Conservation (phyloP, 1,140 invertebrate genomes). For the Orussus abietinus region DNA sequence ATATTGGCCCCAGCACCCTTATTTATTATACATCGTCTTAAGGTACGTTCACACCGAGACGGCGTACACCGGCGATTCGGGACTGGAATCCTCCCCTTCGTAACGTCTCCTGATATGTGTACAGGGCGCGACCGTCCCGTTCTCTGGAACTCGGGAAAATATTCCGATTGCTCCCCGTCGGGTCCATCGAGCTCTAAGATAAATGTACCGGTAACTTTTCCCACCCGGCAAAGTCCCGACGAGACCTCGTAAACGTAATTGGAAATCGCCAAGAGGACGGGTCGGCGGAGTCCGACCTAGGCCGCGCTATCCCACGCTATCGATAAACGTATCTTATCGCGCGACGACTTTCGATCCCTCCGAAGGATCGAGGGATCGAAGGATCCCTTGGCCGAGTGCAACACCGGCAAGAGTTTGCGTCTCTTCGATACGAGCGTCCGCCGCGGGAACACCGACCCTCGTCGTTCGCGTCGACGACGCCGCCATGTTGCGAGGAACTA, state of each 20-base stretch:
- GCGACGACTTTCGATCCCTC: no score
- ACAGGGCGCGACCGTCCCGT: neutral
- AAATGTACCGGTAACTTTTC: no score
- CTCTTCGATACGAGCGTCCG: slow-evolving; percentile 19
- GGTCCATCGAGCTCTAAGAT: neutral
- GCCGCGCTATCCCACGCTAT: neutral
- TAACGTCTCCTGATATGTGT: neutral
- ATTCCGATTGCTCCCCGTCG: no score
- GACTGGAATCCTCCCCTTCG: neutral
- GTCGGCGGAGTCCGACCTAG: neutral
- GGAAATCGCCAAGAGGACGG: neutral
- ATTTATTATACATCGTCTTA: slow-evolving; percentile 26
- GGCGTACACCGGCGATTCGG: neutral
- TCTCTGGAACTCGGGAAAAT: no score
- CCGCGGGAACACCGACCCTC: slow-evolving; percentile 10
- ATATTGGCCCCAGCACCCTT: slow-evolving; percentile 43
- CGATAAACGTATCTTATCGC: no score
- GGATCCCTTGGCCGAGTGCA: no score
- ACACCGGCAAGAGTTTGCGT: no score
- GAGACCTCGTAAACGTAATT: neutral
- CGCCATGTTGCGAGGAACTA: neutral
- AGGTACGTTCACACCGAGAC: slow-evolving; percentile 19
- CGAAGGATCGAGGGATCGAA: no score
- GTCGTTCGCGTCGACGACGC: slow-evolving; percentile 16
- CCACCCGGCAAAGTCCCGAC: no score